Conservation (phyloP, 2,888 invertebrate genomes). For the Leptogaster cylindrica region DNA sequence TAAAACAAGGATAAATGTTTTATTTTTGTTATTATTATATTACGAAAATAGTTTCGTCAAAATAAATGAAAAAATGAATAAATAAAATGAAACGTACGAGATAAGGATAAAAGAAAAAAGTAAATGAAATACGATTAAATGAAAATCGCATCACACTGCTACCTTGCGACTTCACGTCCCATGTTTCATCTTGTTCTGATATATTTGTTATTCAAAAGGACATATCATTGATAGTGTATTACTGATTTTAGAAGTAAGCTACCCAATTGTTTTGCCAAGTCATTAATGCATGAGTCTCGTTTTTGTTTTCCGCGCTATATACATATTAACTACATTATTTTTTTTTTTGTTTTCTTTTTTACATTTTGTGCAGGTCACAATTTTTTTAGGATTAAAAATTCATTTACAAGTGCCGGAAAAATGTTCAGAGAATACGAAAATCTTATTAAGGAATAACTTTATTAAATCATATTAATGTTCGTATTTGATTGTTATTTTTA, state of each 20-base stretch:
- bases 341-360: not conserved
- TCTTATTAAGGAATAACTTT: too few relatives aligned
- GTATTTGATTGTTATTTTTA: too few relatives aligned
- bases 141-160: constrained; percentile 39
- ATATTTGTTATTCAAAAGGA: constrained; percentile 13
- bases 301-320: not conserved
- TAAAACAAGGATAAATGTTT: constrained; percentile 38
- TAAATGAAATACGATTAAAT: not conserved
- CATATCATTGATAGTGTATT: constrained; percentile 36
- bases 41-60: constrained; percentile 32
- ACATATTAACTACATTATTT: not conserved
- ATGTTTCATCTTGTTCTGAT: constrained; percentile 35
- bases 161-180: constrained; percentile 37
- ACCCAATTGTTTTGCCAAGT: not conserved
- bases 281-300: not conserved
- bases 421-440: too few relatives aligned
- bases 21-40: constrained; percentile 38
- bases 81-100: constrained; percentile 4
- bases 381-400: not conserved
- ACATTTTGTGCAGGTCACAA: not conserved
- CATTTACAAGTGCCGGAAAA: too few relatives aligned
- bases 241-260: constrained; percentile 27
- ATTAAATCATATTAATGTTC: too few relatives aligned
- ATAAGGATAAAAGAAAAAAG: constrained; percentile 1
- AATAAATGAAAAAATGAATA: too few relatives aligned